Percentiles rank a stretch among this genome's conserved stretches.
Evolutionary conservation across 1,140 invertebrate species (phyloP).

Genomic region (Eciton burchellii): DNA sequence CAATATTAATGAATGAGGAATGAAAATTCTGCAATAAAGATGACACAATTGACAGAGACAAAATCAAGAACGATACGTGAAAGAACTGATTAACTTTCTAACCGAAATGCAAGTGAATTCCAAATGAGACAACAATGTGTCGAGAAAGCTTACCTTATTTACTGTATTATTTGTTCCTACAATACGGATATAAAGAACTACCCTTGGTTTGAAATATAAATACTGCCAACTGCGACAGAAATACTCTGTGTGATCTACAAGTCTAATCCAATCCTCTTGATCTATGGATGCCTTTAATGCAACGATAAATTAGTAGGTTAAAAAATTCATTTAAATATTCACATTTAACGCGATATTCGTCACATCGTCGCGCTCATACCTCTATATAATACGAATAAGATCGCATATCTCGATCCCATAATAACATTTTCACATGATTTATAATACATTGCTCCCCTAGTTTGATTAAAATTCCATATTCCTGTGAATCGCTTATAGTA

Average conservation of each 20-base stretch:
- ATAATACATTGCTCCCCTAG: conserved; percentile 95
- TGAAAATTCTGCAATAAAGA: no score
- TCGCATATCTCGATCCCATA: conserved; percentile 97
- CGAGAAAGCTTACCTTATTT: conserved; percentile 89
- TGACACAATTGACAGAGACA: no score
- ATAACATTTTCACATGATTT: conserved; percentile 96
- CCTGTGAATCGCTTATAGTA: conserved; percentile 93
- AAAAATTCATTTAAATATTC: neutral
- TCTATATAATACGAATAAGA: conserved; percentile 99
- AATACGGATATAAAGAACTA: conserved; percentile 95
- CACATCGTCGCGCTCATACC: conserved; percentile 67
- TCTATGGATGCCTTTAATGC: conserved; percentile 93
- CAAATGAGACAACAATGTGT: neutral
- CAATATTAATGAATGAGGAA: no score
- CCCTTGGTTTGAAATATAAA: conserved; percentile 95
- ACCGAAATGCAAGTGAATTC: neutral
- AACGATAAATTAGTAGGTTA: neutral
- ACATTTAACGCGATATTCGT: neutral
- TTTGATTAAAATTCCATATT: conserved; percentile 94
- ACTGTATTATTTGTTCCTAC: conserved; percentile 98
- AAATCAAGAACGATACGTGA: neutral
- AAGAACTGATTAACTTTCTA: neutral
- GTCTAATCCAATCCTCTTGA: conserved; percentile 96
- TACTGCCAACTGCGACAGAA: conserved; percentile 98
- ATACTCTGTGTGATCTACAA: conserved; percentile 96